These are phyloP conservation scores for Rhynchopsitta pachyrhyncha DNA, from an alignment of 2,113 vertebrate species.

Conservation along the genomic window DNA sequence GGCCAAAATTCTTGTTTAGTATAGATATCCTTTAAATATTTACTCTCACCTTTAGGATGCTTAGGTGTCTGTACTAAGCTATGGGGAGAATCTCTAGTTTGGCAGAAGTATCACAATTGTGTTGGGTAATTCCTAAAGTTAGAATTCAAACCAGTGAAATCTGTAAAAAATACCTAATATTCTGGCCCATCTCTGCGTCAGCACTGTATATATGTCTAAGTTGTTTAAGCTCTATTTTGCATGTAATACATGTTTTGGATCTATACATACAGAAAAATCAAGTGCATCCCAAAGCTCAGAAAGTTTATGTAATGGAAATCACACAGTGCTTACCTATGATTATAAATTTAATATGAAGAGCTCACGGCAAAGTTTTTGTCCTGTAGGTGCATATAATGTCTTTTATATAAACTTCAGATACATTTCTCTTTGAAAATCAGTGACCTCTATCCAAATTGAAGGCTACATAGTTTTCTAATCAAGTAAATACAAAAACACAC, in stretches of 20 bases:
- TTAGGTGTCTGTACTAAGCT: background rate
- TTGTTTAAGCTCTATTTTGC: background rate
- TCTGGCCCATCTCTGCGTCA: background rate
- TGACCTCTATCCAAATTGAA: background rate
- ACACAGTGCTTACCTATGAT: background rate
- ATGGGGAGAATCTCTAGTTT: background rate
- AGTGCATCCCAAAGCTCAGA: background rate
- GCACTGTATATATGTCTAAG: background rate
- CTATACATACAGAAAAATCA: background rate
- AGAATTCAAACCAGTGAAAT: background rate
- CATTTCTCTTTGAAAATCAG: slow-evolving; percentile 37
- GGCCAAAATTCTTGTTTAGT: background rate
- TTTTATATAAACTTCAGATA: background rate
- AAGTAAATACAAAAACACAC: background rate
- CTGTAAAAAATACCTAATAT: background rate
- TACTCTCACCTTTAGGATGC: background rate
- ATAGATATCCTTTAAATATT: background rate
- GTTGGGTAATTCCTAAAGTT: background rate
- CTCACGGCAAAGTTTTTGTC: background rate
- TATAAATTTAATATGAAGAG: background rate
- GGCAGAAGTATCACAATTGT: background rate
- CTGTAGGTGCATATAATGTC: background rate
- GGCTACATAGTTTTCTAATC: background rate
- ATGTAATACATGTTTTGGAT: background rate
- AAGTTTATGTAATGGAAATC: background rate